Evolutionary conservation across 2,113 vertebrate species (phyloP), one percentile per base, ranked within the genome.

Genomic region (Callospermophilus lateralis): DNA sequence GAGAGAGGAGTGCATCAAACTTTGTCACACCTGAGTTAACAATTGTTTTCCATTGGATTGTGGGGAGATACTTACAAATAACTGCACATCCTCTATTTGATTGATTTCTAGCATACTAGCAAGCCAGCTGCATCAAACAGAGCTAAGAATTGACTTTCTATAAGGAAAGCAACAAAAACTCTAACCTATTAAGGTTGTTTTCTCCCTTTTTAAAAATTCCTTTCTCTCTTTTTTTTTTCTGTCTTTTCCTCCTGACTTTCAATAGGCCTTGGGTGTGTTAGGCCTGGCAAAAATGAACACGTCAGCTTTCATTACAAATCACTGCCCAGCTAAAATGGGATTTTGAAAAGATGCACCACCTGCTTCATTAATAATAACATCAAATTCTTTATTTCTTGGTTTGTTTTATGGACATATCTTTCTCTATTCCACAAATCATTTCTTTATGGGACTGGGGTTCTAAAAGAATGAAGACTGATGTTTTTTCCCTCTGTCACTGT

Each of bases 301-400:
- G 98, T 97, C 97, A 98, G 88, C 39, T 98, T 98, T 98, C 96
- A 98, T 74, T 98, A 97, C 96, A 97, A 98, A 98, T 98, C 97
- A 97, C 85, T 97, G 93, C 95, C 89, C 91, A 68, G 96, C 92
- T 98, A 94, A 98, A 98, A 98, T 96, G 93, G 81, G 95, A 97
- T 97, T 98, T 97, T 98, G 97, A 98, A 97, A 89, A 97, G 97
- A 98, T 96, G 88, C 97, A 89, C 87, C 92, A 93, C 96, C 92
- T 97, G 90, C 93, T 97, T 98, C 97, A 97, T 97, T 97, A 98
- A 97, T 84, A 98, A 97, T 83, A 97, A 92, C 79, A 98, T 92
- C 85, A 94, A 58, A 94, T 96, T 76, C 15, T 77, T 89, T 97
- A 87, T 89, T 94, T 90, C 93, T 1, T 89, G 88, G 72, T 96